Conservation (phyloP, 2,113 vertebrate genomes). For the Emydura subglobosa region DNA sequence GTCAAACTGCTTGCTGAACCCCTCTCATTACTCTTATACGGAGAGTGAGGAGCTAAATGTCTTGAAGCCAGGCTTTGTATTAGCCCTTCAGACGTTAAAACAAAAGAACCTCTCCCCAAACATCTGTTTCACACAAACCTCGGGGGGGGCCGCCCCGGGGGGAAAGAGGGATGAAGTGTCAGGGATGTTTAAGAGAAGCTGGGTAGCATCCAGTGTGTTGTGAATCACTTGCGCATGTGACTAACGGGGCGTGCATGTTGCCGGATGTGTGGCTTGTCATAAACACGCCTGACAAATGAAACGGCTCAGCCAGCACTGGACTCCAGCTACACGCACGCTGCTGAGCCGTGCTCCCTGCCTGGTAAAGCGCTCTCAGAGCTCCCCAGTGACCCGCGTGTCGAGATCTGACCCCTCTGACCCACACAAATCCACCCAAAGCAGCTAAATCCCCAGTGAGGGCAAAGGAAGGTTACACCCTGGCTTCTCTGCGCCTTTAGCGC, state of each 20-base stretch:
- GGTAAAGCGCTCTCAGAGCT: neutral
- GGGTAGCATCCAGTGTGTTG: neutral
- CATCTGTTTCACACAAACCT: conserved; percentile 13
- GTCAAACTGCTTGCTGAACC: neutral
- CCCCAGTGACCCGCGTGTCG: neutral
- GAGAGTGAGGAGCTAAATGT: neutral
- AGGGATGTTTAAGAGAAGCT: conserved; percentile 12
- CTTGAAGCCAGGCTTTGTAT: neutral
- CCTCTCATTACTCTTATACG: neutral
- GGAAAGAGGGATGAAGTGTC: neutral
- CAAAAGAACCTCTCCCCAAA: neutral
- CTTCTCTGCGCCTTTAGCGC: neutral
- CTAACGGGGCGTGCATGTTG: neutral
- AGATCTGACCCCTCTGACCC: neutral
- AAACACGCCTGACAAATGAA: neutral
- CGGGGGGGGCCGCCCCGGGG: no score
- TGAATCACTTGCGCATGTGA: neutral
- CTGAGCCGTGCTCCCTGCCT: neutral
- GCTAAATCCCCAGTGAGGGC: neutral
- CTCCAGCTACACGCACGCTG: neutral
- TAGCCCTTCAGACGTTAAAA: neutral
- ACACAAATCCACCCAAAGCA: neutral
- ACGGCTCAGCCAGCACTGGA: neutral
- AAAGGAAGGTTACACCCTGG: neutral
- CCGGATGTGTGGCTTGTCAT: neutral